Evolutionary conservation across 2,113 vertebrate species (phyloP).

Genomic region (Python bivittatus): DNA sequence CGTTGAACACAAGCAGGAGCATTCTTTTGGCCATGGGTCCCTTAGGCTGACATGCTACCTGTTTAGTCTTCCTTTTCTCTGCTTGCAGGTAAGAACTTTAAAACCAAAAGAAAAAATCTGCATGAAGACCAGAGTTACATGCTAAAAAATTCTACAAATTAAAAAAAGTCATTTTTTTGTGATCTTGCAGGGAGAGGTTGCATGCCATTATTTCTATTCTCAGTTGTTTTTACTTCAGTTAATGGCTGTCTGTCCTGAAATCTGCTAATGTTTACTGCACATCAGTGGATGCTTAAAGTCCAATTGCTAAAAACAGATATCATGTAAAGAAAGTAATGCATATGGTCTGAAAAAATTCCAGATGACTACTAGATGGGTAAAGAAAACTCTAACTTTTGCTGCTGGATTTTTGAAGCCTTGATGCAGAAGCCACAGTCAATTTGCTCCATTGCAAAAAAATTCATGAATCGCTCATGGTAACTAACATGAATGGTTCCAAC

Average conservation of each 20-base stretch:
- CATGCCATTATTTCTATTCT: not conserved
- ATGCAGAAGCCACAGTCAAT: not conserved
- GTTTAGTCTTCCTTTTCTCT: not conserved
- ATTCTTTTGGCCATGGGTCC: not conserved
- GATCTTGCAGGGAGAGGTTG: not conserved
- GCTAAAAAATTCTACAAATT: not conserved
- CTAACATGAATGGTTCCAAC: not conserved
- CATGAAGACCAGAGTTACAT: not conserved
- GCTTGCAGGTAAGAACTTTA: not conserved
- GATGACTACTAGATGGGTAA: not conserved
- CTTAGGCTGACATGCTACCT: not conserved
- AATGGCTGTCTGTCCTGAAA: not conserved
- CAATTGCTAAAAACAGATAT: not conserved
- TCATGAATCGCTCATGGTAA: not conserved
- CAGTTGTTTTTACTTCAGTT: not conserved
- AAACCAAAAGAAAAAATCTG: not conserved
- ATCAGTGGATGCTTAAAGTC: not conserved
- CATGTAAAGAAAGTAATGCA: not conserved
- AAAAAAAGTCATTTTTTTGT: not conserved
- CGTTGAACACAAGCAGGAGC: not conserved
- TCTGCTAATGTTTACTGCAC: not conserved
- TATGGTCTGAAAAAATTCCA: not conserved
- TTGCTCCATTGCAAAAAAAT: not conserved
- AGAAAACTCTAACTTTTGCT: not conserved
- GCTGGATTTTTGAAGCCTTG: not conserved